Base-by-base conservation (phyloP, 2,113 vertebrate genomes). In the Serinus canaria region DNA sequence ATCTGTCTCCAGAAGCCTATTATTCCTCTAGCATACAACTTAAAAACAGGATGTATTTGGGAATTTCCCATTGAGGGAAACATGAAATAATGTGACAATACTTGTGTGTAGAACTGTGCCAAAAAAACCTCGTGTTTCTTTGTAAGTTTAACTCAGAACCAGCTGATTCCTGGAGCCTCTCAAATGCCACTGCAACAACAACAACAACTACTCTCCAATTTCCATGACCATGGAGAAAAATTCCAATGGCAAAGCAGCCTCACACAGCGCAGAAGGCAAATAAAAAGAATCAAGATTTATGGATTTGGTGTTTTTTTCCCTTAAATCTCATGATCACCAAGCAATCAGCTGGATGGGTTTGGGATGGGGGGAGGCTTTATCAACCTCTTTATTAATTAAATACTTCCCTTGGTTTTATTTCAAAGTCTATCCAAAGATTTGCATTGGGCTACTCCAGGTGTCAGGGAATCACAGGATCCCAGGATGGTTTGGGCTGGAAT, bases 11-110 rank as follows among this genome's bases (percentile, higher is more conserved):
- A 94, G 90, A 89, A 96, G 79, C 64, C 82, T 70, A 52, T 95
- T 96, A 96, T 92, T 94, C 87, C 83, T 93, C 88, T 25, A 84
- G 49, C 43, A 37, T 4, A 31, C 82, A 93, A 90, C 91, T 96
- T 88, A 80, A 95, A 96, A 93, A 81, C 94, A 97, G 95, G 93
- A 94, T 97, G 93, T 96, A 96, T 90, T 90, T 87, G 93, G 86
- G 93, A 86, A 87, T 90, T 93, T 88, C 83, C 93, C 90, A 96
- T 83, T 87, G 92, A 96, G 87, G 79, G 69, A 95, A 94, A 83
- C 46, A 58, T 80, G 91, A 96, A 97, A 90, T 93, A 94, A 94
- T 49, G 85, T 37, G 50, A 73, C 92, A 83, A 56, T 52, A 60
- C 79, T 94, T 37, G 50, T 81, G 76, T 72, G 68, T 56, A 72